These are phyloP conservation scores for Protula sp. DNA, from an alignment of 2,888 invertebrate species.

Conservation along the genomic window DNA sequence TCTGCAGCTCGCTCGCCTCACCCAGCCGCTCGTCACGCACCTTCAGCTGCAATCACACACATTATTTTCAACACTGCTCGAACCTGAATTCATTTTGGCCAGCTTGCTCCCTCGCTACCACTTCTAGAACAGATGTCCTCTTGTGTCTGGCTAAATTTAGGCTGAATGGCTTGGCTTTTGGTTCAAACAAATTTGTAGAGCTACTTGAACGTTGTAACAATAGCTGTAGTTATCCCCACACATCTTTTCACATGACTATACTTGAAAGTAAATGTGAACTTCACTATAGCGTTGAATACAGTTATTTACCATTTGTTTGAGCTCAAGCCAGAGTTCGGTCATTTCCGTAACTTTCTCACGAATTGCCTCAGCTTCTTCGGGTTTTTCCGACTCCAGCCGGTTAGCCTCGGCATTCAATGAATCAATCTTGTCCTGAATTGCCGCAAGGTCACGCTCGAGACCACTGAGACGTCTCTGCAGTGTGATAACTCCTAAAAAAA, in stretches of 20 bases:
- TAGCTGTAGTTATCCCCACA: no score
- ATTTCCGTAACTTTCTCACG: slow-evolving; percentile 78
- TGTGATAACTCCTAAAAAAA: slow-evolving; percentile 75
- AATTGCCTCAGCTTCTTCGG: slow-evolving; percentile 62
- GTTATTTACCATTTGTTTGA: slow-evolving; percentile 79
- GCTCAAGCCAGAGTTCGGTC: slow-evolving; percentile 89
- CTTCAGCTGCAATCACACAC: slow-evolving; percentile 68
- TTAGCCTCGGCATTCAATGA: slow-evolving; percentile 89
- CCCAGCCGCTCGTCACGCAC: slow-evolving; percentile 97
- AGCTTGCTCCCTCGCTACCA: no score
- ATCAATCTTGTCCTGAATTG: slow-evolving; percentile 94
- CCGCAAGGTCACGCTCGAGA: slow-evolving; percentile 98
- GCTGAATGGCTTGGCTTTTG: no score
- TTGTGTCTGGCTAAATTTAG: no score
- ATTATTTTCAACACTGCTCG: no score
- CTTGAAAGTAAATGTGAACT: no score
- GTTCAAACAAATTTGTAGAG: no score
- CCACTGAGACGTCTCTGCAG: slow-evolving; percentile 90
- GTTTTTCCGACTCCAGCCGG: slow-evolving; percentile 85
- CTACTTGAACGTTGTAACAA: no score
- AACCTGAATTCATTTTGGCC: no score
- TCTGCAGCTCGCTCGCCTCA: slow-evolving; percentile 96
- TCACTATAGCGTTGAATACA: no score
- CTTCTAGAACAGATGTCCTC: no score
- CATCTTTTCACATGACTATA: no score